Conservation (phyloP, 2,113 vertebrate genomes). For the Phodopus roborovskii region DNA sequence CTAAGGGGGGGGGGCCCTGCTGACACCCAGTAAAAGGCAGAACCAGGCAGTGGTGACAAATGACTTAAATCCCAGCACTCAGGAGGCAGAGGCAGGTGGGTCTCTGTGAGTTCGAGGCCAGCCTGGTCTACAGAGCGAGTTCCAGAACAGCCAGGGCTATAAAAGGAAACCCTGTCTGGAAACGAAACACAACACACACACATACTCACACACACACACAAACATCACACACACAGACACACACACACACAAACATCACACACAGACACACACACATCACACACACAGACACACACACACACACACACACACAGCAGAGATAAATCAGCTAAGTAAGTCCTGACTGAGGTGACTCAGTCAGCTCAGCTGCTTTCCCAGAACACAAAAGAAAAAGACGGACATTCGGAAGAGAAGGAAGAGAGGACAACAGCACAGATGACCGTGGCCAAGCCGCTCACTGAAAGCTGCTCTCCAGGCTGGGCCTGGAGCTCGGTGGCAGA, state of each 20-base stretch:
- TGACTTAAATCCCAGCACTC: not conserved
- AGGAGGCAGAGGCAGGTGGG: not conserved
- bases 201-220: no score
- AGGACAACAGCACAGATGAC: not conserved
- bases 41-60: not conserved
- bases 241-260: no score
- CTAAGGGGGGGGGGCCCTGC: not conserved
- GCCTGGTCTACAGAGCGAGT: not conserved
- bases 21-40: no score
- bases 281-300: no score
- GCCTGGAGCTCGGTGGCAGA: not conserved
- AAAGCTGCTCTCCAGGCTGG: not conserved
- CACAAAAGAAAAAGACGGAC: accelerated
- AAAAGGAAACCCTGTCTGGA: not conserved
- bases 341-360: not conserved
- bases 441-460: not conserved
- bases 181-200: no score
- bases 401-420: no score
- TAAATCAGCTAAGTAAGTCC: not conserved
- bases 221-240: no score
- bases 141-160: not conserved
- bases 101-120: not conserved
- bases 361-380: not conserved
- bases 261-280: no score
- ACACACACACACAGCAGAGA: accelerated